A percentile compares a stretch with the other conserved stretches of the same genome.
Evolutionary conservation across 2,113 vertebrate species (phyloP).

Genomic region (Poeciliopsis prolifica): DNA sequence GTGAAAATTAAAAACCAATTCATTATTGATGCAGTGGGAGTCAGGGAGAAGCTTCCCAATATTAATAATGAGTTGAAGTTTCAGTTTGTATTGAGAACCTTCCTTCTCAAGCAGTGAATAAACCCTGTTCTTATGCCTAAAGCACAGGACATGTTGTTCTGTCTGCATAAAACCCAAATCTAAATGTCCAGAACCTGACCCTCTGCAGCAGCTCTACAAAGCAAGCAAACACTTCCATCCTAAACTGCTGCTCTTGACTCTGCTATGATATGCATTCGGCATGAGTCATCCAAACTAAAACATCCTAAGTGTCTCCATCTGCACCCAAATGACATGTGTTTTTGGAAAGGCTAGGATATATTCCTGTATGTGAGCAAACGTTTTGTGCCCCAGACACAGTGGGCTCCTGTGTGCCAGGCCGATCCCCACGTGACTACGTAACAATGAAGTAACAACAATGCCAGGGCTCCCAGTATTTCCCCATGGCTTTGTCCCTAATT

Average conservation of each 20-base stretch:
- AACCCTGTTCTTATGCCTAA: conserved; percentile 3
- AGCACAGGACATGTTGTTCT: not conserved
- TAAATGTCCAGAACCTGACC: conserved; percentile 40
- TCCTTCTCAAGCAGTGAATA: conserved; percentile 10
- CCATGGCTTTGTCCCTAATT: conserved; percentile 56
- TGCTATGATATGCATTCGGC: conserved; percentile 22
- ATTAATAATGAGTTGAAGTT: conserved; percentile 2
- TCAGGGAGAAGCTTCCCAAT: not conserved
- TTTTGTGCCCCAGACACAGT: conserved; percentile 61
- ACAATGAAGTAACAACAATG: conserved; percentile 75
- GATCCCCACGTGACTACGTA: conserved; percentile 54
- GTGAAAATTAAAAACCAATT: conserved; percentile 4
- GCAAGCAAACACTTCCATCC: conserved; percentile 19
- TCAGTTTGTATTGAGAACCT: conserved; percentile 4
- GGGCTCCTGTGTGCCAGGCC: conserved; percentile 59
- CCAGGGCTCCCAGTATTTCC: conserved; percentile 56
- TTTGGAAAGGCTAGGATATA: conserved; percentile 56
- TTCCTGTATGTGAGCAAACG: conserved; percentile 60
- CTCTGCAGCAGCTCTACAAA: conserved; percentile 19
- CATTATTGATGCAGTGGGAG: conserved; percentile 17
- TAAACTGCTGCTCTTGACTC: conserved; percentile 27
- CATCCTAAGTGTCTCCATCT: conserved; percentile 42
- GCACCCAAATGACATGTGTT: conserved; percentile 43
- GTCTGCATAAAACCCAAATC: not conserved
- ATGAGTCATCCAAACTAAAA: conserved; percentile 60